Conservation (phyloP, 2,113 vertebrate genomes). For the Ranitomeya variabilis region DNA sequence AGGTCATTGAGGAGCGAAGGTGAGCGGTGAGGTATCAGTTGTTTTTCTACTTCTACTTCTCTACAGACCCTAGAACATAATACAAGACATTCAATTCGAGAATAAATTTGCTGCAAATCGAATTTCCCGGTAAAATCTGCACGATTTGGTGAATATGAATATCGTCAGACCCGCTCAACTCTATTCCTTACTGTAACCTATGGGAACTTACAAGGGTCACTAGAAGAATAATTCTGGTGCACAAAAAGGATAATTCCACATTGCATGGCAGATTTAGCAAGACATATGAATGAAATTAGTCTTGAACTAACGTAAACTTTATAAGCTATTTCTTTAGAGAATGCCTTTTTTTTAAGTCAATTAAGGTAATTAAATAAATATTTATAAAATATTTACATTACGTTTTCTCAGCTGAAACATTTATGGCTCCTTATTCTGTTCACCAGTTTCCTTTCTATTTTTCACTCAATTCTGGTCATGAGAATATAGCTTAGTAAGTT, state of each 20-base stretch:
- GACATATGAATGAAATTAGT: background rate
- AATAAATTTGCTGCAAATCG: too few species aligned
- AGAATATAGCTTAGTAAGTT: conserved; percentile 17
- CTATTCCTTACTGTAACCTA: background rate
- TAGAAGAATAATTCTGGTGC: background rate
- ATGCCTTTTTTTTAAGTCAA: background rate
- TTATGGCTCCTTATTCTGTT: background rate
- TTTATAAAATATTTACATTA: background rate
- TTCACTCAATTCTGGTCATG: background rate
- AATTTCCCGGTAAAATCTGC: too few species aligned
- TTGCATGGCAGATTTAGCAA: background rate
- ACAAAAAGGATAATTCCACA: background rate
- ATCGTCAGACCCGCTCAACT: background rate
- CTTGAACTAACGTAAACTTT: background rate
- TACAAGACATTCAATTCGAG: too few species aligned
- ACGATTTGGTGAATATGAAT: too few species aligned
- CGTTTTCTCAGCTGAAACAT: background rate
- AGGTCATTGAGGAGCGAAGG: too few species aligned
- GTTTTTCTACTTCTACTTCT: too few species aligned
- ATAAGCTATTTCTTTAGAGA: background rate
- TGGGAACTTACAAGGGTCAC: background rate
- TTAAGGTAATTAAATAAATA: background rate
- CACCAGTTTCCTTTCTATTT: background rate
- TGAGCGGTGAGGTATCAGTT: too few species aligned
- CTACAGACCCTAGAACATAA: too few species aligned